Percentiles rank a stretch among this genome's conserved stretches.
These are phyloP conservation scores for Chrysocyon brachyurus DNA, from an alignment of 2,797 vertebrate genomes.

Conservation along the genomic window DNA sequence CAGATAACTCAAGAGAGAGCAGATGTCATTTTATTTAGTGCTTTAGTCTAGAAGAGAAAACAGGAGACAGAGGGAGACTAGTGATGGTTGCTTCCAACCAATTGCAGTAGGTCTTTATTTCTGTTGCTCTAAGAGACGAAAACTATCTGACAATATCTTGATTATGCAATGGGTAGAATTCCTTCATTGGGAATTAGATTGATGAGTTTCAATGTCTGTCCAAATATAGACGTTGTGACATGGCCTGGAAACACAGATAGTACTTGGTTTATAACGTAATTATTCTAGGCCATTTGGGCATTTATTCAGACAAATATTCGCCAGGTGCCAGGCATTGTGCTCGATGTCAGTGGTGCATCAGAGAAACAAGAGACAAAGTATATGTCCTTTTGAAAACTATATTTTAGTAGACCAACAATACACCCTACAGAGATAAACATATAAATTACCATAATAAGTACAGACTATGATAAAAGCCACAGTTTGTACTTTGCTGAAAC, in stretches of 20 bases:
- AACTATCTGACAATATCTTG: not conserved
- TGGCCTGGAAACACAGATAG: not conserved
- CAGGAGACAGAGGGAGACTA: not conserved
- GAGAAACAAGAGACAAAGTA: not conserved
- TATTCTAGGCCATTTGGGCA: not conserved
- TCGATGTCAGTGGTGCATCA: not conserved
- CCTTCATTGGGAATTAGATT: not conserved
- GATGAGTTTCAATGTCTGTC: not conserved
- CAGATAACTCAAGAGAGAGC: not conserved
- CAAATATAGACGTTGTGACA: not conserved
- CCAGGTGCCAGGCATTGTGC: not conserved
- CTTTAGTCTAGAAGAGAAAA: not conserved
- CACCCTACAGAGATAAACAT: not conserved
- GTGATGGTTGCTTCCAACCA: not conserved
- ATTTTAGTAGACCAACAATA: not conserved
- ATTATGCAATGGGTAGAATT: not conserved
- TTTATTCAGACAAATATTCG: not conserved
- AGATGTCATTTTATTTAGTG: not conserved
- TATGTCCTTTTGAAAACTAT: not conserved
- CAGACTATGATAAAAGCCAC: not conserved
- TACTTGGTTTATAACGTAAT: not conserved
- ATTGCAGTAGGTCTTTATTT: not conserved
- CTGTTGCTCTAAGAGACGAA: not conserved
- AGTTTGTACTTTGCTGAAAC: no score
- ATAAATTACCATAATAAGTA: not conserved